Base-by-base conservation (phyloP, 2,888 invertebrate species). In the Thera obeliscata region DNA sequence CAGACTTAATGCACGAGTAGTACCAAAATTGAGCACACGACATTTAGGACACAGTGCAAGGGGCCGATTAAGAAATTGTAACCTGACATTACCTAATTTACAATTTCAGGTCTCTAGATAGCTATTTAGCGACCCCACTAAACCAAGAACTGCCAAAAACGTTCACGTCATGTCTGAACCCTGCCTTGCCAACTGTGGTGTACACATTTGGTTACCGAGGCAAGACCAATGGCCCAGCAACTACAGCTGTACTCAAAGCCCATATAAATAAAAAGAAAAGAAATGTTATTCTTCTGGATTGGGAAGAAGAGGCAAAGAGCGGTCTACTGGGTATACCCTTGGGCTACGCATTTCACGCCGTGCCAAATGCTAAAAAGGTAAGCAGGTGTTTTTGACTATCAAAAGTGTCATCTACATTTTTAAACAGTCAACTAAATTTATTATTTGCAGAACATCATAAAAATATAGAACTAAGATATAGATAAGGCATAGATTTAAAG, bases 161-260 rank as follows among this genome's bases (percentile, higher is more conserved):
- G 0, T 75, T 85, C n/a, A 78, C 82, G 0, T 76, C 85, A 3
- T 92, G 90, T 78, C 78, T 91, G 55, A 83, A 92, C 70, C 76
- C 69, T 4, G 75, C 76, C 0, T 72, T 88, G 0, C 88, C 89
- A 0, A 92, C 90, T 0, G 59, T 93, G 0, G 55, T 93, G 35
- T 94, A 93, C 77, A 88, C 93, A 0, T 93, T 93, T 69, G 94
- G 94, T 0, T 94, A 88, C 77, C 78, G 87, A 35, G 94, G 94
- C 7, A 82, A 77, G 36, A 70, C 74, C 0, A 61, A 76, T 3
- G 93, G 93, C 0, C 90, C 90, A 0, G 93, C 91, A 0, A 92
- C 93, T 22, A 88, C 80, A 0, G 88, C 91, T 0, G 83, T 94
- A 0, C 74, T 93, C 5, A 64, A 73, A 1, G 86, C 91, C 1